phyloP scores from a whole-genome alignment of 2,888 invertebrate genomes.

The Gerosis bhagava region DNA sequence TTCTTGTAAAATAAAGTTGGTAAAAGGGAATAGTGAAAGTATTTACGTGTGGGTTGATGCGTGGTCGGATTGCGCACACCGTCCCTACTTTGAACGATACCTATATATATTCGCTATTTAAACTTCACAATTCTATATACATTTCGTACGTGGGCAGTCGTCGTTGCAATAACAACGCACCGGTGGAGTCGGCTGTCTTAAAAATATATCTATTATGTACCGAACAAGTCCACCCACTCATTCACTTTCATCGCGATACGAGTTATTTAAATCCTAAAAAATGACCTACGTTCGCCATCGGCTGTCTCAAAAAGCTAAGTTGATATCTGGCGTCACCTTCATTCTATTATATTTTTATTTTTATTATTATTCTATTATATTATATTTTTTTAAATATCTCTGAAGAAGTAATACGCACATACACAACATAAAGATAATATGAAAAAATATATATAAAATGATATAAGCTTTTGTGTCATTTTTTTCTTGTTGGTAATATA shows the following conservation, averaged over 20 bases:
- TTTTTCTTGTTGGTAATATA: too few species aligned
- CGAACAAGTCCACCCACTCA: slow-evolving; percentile 47
- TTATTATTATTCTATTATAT: too few species aligned
- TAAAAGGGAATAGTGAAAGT: slow-evolving; percentile 45
- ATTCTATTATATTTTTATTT: too few species aligned
- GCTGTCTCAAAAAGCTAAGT: slow-evolving; percentile 12
- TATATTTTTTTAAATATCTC: too few species aligned
- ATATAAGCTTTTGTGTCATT: too few species aligned
- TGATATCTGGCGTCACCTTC: too few species aligned
- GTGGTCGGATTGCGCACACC: slow-evolving; percentile 17
- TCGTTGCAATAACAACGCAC: slow-evolving; percentile 6
- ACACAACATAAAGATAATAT: too few species aligned
- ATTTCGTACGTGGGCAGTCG: slow-evolving; percentile 41
- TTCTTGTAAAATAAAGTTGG: slow-evolving; percentile 7
- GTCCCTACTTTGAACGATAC: neutral
- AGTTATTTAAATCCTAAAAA: slow-evolving; percentile 27
- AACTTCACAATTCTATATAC: slow-evolving; percentile 19
- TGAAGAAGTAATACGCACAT: too few species aligned
- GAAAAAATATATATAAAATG: too few species aligned
- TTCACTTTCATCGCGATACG: slow-evolving; percentile 42
- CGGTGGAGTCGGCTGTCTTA: slow-evolving; percentile 26
- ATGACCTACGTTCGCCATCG: slow-evolving; percentile 6
- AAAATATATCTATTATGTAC: slow-evolving; percentile 34
- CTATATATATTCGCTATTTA: slow-evolving; percentile 5
- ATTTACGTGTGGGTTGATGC: slow-evolving; percentile 38